phyloP scores from a whole-genome alignment of 2,888 invertebrate genomes.

The Pyrrhosoma nymphula region DNA sequence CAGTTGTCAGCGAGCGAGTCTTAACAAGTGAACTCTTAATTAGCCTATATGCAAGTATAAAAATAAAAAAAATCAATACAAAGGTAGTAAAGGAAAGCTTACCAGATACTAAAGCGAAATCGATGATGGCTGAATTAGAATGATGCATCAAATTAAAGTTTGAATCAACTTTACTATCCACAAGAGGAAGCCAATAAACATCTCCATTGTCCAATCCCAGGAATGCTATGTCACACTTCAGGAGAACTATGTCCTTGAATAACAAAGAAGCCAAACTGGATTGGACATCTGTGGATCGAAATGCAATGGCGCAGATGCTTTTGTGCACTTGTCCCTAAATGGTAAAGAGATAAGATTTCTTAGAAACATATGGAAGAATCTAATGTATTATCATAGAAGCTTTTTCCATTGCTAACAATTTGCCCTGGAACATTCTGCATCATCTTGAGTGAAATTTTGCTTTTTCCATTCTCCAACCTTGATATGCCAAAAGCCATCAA shows the following conservation, averaged over 20 bases:
- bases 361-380: background rate
- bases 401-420: background rate
- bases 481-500: background rate
- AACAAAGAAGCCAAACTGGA: constrained; percentile 25
- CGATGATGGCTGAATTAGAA: background rate
- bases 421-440: background rate
- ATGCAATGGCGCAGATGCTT: background rate
- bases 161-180: background rate
- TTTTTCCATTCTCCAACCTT: background rate
- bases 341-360: background rate
- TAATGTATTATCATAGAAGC: background rate
- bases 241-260: constrained; percentile 24
- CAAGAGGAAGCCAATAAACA: constrained; percentile 23
- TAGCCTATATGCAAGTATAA: too few species aligned
- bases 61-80: too few species aligned
- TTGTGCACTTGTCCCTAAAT: background rate
- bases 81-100: background rate
- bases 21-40: too few species aligned
- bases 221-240: constrained; percentile 37
- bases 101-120: background rate
- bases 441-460: background rate
- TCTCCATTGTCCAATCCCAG: background rate
- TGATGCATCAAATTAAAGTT: background rate
- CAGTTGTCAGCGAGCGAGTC: too few species aligned
- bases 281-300: background rate